Percentiles rank a stretch among this genome's conserved stretches.
Evolutionary conservation across 2,113 vertebrate genomes (phyloP).

Genomic region (Caranx ignobilis): DNA sequence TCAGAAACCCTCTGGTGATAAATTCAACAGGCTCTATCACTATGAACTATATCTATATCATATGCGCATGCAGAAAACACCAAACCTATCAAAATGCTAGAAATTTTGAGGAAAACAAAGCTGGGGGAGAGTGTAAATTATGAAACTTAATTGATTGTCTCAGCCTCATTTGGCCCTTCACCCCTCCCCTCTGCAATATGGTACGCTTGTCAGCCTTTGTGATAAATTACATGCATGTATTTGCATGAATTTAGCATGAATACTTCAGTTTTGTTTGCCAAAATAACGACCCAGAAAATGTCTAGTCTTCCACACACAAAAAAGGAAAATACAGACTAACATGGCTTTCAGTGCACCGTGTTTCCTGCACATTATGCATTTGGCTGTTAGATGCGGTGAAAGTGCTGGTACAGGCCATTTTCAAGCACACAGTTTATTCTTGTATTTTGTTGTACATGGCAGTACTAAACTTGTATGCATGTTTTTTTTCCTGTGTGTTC

Average conservation of each 20-base stretch:
- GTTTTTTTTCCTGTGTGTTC: constrained; percentile 27
- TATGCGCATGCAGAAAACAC: constrained; percentile 22
- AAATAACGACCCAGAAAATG: constrained; percentile 88
- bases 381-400: constrained; percentile 22
- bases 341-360: constrained; percentile 8
- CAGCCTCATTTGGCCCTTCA: constrained; percentile 90
- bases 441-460: constrained; percentile 48
- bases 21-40: constrained; percentile 89
- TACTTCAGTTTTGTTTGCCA: constrained; percentile 91
- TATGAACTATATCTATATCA: constrained; percentile 85
- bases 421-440: constrained; percentile 36
- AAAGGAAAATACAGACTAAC: constrained; percentile 49
- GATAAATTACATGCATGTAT: constrained; percentile 97
- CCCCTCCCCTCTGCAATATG: constrained; percentile 92
- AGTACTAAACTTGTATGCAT: constrained; percentile 37
- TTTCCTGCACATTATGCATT: constrained; percentile 15
- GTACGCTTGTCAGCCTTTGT: constrained; percentile 95
- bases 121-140: constrained; percentile 82
- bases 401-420: constrained; percentile 43
- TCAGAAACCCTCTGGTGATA: constrained; percentile 88
- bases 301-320: constrained; percentile 78
- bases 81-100: constrained; percentile 20
- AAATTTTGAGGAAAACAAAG: constrained; percentile 78
- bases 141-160: constrained; percentile 95
- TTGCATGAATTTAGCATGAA: constrained; percentile 98